A percentile compares a stretch with the other conserved stretches of the same genome.
Evolutionary conservation across 2,113 vertebrate genomes (phyloP).

Genomic region (Cebidichthys violaceus): DNA sequence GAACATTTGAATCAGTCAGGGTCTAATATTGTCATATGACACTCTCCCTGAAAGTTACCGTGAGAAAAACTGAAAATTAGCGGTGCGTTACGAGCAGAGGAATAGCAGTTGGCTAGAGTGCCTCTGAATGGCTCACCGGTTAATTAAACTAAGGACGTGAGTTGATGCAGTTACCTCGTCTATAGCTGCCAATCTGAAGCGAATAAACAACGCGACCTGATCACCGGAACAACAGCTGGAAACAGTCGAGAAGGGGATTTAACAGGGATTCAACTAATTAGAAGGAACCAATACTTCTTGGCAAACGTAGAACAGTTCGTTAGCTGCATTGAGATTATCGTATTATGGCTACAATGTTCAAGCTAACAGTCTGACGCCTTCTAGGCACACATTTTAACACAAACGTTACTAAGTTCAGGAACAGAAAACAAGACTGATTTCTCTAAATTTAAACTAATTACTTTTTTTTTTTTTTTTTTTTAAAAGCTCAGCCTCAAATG

Average conservation of each 20-base stretch:
- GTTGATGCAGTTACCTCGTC: background rate
- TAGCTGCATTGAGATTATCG: constrained; percentile 47
- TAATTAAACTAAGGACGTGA: background rate
- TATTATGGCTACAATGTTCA: constrained; percentile 61
- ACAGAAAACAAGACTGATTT: background rate
- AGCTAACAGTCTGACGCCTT: constrained; percentile 72
- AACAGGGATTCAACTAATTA: background rate
- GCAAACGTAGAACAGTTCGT: constrained; percentile 22
- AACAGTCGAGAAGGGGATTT: background rate
- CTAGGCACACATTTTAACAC: constrained; percentile 62
- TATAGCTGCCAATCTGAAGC: background rate
- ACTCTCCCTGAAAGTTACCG: too few species aligned
- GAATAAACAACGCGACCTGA: background rate
- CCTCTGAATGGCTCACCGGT: too few species aligned
- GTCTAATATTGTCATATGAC: too few species aligned
- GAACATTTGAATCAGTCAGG: too few species aligned
- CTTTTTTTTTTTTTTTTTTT: background rate
- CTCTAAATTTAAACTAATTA: too few species aligned
- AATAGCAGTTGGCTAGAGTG: background rate
- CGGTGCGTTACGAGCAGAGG: too few species aligned
- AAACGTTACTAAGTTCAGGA: background rate
- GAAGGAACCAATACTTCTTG: background rate
- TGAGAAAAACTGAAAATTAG: too few species aligned
- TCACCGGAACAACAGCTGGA: background rate
- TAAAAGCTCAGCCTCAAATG: background rate